Evolutionary conservation across 2,888 invertebrate genomes (phyloP).

Genomic region (Ormia ochracea): DNA sequence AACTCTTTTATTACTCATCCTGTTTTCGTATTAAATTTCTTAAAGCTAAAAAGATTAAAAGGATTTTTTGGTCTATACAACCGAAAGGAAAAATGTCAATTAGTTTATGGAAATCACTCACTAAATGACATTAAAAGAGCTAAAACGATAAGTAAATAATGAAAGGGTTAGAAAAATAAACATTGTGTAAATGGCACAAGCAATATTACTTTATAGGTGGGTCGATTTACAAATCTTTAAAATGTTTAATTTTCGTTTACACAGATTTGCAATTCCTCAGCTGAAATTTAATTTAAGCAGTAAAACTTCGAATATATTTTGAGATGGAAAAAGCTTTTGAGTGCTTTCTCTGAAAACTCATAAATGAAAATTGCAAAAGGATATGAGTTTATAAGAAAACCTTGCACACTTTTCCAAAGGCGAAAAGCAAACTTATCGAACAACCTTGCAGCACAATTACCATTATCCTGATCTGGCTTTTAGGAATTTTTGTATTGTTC

Average conservation of each 20-base stretch:
- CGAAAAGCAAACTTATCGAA: background rate
- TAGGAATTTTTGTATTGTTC: background rate
- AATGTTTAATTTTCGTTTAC: background rate
- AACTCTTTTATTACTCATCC: background rate
- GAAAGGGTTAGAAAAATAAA: constrained; percentile 33
- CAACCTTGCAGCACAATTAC: background rate
- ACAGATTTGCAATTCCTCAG: too few species aligned
- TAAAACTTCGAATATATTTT: too few species aligned
- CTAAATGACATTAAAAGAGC: constrained; percentile 48
- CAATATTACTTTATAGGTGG: constrained; percentile 2
- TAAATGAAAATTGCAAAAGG: too few species aligned
- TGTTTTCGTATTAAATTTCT: constrained; percentile 3
- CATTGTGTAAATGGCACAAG: constrained; percentile 31
- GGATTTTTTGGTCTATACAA: constrained; percentile 46
- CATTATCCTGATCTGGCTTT: background rate
- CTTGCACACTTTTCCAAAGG: too few species aligned
- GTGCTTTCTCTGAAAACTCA: too few species aligned
- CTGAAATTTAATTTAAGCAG: too few species aligned
- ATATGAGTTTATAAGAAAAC: too few species aligned
- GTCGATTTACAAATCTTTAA: background rate
- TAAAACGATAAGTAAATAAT: constrained; percentile 30
- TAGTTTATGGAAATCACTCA: constrained; percentile 47
- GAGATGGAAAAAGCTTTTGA: too few species aligned
- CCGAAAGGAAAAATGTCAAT: constrained; percentile 45
- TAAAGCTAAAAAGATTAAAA: constrained; percentile 39